phyloP scores from a whole-genome alignment of 2,888 invertebrate genomes.

The Drosophila quasianomalipes region DNA sequence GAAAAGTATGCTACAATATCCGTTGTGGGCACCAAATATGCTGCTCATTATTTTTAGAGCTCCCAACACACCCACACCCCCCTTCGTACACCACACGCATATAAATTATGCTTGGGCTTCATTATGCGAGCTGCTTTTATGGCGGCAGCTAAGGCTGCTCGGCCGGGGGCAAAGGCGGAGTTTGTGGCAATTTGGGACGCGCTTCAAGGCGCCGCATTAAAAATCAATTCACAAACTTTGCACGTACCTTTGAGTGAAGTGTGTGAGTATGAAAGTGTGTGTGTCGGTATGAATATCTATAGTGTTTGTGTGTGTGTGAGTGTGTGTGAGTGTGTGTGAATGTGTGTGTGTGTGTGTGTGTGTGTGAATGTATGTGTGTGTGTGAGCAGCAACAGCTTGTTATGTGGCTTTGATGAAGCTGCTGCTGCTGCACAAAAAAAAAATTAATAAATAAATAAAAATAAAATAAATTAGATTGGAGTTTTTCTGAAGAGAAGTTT shows the following conservation, averaged over 20 bases:
- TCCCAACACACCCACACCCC: conserved; percentile 17
- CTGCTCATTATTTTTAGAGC: conserved; percentile 77
- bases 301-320: background rate
- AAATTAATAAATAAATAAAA: background rate
- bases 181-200: conserved; percentile 44
- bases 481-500: background rate
- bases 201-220: conserved; percentile 70
- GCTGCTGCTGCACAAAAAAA: conserved; percentile 1
- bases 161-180: background rate
- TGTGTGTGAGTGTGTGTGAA: background rate
- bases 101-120: conserved; percentile 77
- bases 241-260: conserved; percentile 61
- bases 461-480: background rate
- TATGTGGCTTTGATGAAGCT: conserved; percentile 42
- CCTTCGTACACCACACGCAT: conserved; percentile 42
- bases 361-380: conserved; percentile 5
- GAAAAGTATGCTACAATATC: conserved; percentile 72
- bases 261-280: conserved; percentile 13
- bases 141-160: background rate
- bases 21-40: conserved; percentile 71
- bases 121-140: conserved; percentile 62
- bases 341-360: conserved; percentile 6
- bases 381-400: conserved; percentile 31
- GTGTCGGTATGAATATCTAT: too few species aligned
- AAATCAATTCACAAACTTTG: conserved; percentile 78